Conservation (phyloP, 2,797 vertebrate genomes). For the Mus minutoides region DNA sequence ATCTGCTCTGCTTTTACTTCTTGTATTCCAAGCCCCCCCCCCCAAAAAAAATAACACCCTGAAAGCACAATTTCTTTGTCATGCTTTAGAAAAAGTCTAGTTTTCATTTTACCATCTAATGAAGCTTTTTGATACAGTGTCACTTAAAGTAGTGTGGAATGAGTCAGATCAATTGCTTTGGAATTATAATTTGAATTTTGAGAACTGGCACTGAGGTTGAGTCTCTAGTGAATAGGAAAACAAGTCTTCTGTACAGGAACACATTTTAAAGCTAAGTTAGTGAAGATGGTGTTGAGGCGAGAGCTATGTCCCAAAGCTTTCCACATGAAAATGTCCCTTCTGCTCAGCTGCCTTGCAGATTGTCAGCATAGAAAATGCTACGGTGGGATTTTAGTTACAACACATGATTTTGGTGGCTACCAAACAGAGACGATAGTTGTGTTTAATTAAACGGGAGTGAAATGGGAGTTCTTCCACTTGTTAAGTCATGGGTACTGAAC, state of each 20-base stretch:
- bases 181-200: conserved; percentile 49
- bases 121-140: conserved; percentile 33
- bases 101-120: conserved; percentile 52
- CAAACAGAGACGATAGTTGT: not conserved
- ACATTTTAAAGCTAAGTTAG: not conserved
- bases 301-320: not conserved
- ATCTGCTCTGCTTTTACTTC: not conserved
- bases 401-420: not conserved
- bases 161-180: conserved; percentile 25
- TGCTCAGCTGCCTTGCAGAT: not conserved
- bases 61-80: conserved; percentile 46
- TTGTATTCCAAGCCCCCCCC: conserved; percentile 50
- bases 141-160: not conserved
- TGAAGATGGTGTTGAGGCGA: not conserved
- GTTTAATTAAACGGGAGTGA: not conserved
- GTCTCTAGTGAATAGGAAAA: conserved; percentile 19
- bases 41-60: not conserved
- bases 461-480: not conserved
- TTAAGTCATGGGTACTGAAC: not conserved
- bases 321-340: not conserved
- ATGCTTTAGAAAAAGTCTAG: not conserved
- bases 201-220: conserved; percentile 11
- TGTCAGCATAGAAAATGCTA: too few species aligned
- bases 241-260: not conserved
- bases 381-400: not conserved